phyloP scores from a whole-genome alignment of 2,888 invertebrate species.

The Ceraclea dissimilis region DNA sequence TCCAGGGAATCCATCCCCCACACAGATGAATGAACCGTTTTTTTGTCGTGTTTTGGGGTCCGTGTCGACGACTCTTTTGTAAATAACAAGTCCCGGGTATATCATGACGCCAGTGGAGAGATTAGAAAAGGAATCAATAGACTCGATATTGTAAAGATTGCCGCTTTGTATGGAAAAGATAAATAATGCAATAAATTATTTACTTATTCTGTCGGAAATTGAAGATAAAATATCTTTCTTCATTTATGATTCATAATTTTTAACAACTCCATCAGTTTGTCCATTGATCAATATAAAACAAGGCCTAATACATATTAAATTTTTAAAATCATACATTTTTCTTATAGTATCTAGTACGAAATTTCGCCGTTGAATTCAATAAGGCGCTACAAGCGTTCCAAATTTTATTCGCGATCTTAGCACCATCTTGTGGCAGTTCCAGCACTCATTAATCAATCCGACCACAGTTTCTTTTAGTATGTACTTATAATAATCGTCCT shows the following conservation, averaged over 20 bases:
- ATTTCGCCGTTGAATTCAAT: too few relatives aligned
- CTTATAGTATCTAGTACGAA: too few relatives aligned
- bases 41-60: neutral
- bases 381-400: too few relatives aligned
- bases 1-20: neutral
- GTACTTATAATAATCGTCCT: too few relatives aligned
- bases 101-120: neutral
- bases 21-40: neutral
- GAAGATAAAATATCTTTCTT: neutral
- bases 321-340: too few relatives aligned
- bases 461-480: too few relatives aligned
- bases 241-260: neutral
- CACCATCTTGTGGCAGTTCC: too few relatives aligned
- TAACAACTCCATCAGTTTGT: neutral
- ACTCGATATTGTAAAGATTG: neutral
- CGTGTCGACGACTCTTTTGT: neutral
- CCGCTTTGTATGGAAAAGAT: neutral
- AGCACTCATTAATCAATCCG: too few relatives aligned
- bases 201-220: too few relatives aligned
- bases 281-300: too few relatives aligned
- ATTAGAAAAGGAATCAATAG: neutral
- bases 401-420: too few relatives aligned
- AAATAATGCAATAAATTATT: neutral
- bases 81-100: neutral
- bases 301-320: too few relatives aligned